Evolutionary conservation across 2,888 invertebrate genomes (phyloP), one percentile per base, ranked within the genome.

Genomic region (Ennomos fuscantarius): DNA sequence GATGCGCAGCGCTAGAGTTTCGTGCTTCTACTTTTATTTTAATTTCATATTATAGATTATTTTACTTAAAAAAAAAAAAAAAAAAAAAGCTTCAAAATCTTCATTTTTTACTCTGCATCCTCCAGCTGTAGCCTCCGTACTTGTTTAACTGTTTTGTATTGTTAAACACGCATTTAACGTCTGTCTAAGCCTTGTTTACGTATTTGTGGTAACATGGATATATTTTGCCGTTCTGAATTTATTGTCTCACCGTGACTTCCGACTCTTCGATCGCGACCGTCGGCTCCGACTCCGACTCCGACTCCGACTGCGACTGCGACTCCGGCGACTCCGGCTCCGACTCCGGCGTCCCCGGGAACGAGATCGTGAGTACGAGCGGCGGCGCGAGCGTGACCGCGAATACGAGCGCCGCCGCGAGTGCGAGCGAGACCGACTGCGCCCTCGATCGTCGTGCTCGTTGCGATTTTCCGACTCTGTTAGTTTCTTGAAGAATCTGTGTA

Each of bases 381-480:
- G 62, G 8, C 54, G 53, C 58, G 65, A 74, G 1, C 76, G 70
- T 0, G 83, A 79, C 40, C 78, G 81, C 44, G 55, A 50, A 10
- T 62, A 56, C 10, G 60, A 59, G 6, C 87, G 52, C 8, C 75
- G 70, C 0, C 78, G 81, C 44, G 52, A 47, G 10, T 62, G 58
- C 13, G 62, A 60, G 8, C 87, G 55, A 6, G 69, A 66, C 1
- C 65, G 66, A 12, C 63, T 61, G 6, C 55, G 58, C 63, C 63
- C 66, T 6, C 89, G 83, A 39, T 92, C 92, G 66, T 93, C 91
- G 63, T 89, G 87, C 66, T 87, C 88, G 64, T 84, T 89, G 54
- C 93, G 93, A 15, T 87, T 83, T 48, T 94, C 93, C 40, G 93
- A 87, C 43, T 93, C 93, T 0, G 94, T 87, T 35, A 95, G 84